phyloP scores from a whole-genome alignment of 2,888 invertebrate genomes.

The Pomacea canaliculata region DNA sequence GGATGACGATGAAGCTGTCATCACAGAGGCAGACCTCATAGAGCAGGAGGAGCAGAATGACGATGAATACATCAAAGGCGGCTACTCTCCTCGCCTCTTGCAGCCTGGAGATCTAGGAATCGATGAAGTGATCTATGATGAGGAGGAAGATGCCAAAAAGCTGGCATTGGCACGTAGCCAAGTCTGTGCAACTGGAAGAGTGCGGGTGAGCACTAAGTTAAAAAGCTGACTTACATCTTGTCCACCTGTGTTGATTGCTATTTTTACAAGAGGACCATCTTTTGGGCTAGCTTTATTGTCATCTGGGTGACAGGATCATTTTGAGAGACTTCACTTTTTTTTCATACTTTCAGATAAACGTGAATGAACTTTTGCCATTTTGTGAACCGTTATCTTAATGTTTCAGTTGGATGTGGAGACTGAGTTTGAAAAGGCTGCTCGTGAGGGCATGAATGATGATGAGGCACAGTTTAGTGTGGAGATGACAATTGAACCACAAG shows the following conservation, averaged over 20 bases:
- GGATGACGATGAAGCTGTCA: constrained; percentile 17
- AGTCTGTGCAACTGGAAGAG: constrained; percentile 72
- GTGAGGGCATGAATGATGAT: constrained; percentile 80
- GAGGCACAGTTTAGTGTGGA: constrained; percentile 93
- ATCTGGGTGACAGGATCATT: too few species aligned
- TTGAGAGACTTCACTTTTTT: too few species aligned
- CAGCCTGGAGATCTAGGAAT: constrained; percentile 77
- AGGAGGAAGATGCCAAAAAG: constrained; percentile 82
- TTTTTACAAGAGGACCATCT: too few species aligned
- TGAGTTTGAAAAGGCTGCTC: constrained; percentile 83
- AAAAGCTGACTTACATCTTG: too few species aligned
- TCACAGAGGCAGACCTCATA: constrained; percentile 51
- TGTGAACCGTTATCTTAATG: neutral
- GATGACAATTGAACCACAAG: constrained; percentile 85
- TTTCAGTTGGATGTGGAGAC: constrained; percentile 74
- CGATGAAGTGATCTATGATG: constrained; percentile 82
- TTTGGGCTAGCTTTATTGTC: too few species aligned
- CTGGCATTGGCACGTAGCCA: constrained; percentile 81
- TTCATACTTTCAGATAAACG: too few species aligned
- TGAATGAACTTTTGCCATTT: too few species aligned
- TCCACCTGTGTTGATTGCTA: too few species aligned
- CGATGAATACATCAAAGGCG: constrained; percentile 82
- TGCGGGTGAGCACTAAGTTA: constrained; percentile 69
- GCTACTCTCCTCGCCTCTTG: constrained; percentile 86
- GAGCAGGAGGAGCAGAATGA: constrained; percentile 72